Evolutionary conservation across 2,113 vertebrate genomes (phyloP).

Genomic region (Solenodon paradoxus): DNA sequence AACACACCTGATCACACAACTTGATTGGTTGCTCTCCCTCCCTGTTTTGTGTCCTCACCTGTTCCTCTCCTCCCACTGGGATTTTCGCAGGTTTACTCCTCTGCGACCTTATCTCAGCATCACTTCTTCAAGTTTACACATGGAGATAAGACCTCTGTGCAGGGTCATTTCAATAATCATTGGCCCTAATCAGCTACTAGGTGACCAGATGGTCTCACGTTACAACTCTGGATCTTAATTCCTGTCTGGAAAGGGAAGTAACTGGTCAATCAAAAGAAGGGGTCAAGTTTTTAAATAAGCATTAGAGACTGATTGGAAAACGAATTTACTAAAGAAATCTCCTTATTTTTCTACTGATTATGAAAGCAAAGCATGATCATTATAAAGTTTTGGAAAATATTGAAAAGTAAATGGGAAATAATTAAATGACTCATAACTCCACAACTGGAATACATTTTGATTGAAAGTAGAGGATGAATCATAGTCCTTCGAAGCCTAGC

Average conservation of each 20-base stretch:
- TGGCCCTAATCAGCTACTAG: background rate
- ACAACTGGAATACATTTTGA: background rate
- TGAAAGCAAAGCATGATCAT: background rate
- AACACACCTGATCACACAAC: background rate
- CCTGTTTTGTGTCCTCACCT: background rate
- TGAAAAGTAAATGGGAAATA: background rate
- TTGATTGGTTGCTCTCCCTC: background rate
- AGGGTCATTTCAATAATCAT: background rate
- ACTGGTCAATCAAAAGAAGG: background rate
- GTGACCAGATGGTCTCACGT: background rate
- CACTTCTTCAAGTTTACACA: background rate
- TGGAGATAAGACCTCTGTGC: background rate
- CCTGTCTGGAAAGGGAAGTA: background rate
- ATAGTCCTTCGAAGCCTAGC: background rate
- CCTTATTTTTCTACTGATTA: background rate
- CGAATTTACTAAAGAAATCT: background rate
- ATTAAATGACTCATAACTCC: background rate
- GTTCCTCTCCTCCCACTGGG: background rate
- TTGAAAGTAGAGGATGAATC: background rate
- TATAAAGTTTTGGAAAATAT: background rate
- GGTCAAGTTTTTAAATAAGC: background rate
- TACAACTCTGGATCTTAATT: background rate
- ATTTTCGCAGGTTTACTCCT: background rate
- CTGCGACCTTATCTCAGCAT: background rate
- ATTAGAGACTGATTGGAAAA: background rate